Evolutionary conservation across 2,888 invertebrate genomes (phyloP), one percentile per base, ranked within the genome.

Genomic region (Megaustenia siamemsis): DNA sequence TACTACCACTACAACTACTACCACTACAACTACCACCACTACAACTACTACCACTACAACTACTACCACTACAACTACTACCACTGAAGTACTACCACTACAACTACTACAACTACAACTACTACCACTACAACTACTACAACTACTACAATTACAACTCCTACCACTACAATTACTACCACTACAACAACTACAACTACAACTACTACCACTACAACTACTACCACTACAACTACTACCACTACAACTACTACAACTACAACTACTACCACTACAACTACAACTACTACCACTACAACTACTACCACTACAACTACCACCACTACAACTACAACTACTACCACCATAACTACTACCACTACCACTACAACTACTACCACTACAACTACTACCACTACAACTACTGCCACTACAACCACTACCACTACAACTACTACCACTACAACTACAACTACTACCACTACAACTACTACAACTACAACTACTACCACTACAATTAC

Each of bases 121-220:
- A 77, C 60, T 77, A 77, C 60, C 35, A 77, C 77, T 77, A 77
- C 77, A 38, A 77, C 77, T 60, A 60, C 60, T 77, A 60, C 60
- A 24, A 60, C 56, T 60, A 77, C 68, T 35, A 38, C 35, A 21
- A 68, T 38, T 68, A 38, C 68, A n/a, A 38, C 38, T 38, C 35
- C 68, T 38, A 68, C 68, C 24, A 68, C 38, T 68, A 68, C 68
- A n/a, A 68, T 38, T 68, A 38, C 38, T 68, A 68, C 68, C 38
- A 68, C 35, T 68, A 68, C 68, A n/a, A 18, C 68, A 38, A 68
- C 38, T 38, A 38, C 38, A 38, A 77, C 35, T 77, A 77, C 28
- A 45, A 56, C 77, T 77, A 77, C 60, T 77, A 56, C 77, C 35
- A 56, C 77, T 77, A 56, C 56, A 38, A 3, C 38, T 56, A 56